Evolutionary conservation across 1,140 invertebrate genomes (phyloP), one percentile per base, ranked within the genome.

Genomic region (Drosophila carrolli): DNA sequence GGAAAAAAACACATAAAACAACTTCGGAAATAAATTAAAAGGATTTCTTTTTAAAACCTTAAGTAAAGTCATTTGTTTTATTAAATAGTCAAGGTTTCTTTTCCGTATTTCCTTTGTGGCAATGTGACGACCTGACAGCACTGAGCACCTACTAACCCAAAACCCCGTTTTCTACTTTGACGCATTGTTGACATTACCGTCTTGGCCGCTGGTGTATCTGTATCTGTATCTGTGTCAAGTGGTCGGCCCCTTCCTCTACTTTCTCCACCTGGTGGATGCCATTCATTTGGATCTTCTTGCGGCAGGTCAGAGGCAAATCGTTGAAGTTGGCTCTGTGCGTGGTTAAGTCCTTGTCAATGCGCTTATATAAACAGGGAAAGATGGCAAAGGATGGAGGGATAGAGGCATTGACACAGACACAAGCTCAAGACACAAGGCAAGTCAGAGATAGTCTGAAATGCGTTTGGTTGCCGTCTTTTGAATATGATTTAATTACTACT

Each of bases 401-500:
- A 27, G 10, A 48, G 16, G 11, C 37, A 37, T 32, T 32, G 56
- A 57, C 23, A 23, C 23, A 23, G 23, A 23, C 23, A 23, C 23
- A 23, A 19, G 7, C 9, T 16, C 6, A 13, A 43, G 37, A 63
- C 43, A 40, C 40, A 60, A 47, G 66, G 32, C 40, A 65, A 46
- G 35, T n/a, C 27, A 41, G 13, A 51, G 48, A 35, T 11, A 48
- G 13, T 38, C 32, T 10, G 32, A 41, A 51, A 29, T 53, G 27
- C 48, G 51, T 37, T 53, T 16, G 37, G 11, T 10, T 43, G 50
- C 38, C 47, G 60, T 72, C 77, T 80, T 89, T 68, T 68, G 81
- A 84, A 88, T 78, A 84, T 89, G 77, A 89, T 78, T 88, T 81
- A 89, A 89, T 89, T 88, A 88, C 73, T 74, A 61, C 84, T 78